Evolutionary conservation across 2,888 invertebrate genomes (phyloP).

Genomic region (Pheosia gnoma): DNA sequence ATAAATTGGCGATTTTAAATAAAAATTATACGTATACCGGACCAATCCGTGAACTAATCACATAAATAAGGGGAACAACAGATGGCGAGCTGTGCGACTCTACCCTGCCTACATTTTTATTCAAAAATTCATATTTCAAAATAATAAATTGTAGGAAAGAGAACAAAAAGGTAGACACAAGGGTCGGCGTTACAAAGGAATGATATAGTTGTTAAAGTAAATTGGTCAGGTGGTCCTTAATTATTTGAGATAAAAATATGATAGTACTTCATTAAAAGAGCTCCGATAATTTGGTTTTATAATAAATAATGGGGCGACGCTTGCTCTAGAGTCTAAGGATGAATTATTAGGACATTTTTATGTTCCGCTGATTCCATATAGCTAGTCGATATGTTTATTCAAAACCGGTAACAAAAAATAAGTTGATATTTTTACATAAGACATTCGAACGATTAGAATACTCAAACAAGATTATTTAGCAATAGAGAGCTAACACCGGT

Average conservation of each 20-base stretch:
- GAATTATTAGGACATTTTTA: conserved; percentile 46
- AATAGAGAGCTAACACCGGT: not conserved
- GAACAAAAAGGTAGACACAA: conserved; percentile 50
- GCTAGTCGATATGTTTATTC: not conserved
- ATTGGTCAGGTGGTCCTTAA: conserved; percentile 73
- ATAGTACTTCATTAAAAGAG: conserved; percentile 73
- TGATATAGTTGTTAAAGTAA: conserved; percentile 68
- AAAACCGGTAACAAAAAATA: not conserved
- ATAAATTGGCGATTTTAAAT: conserved; percentile 77
- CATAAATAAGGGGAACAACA: conserved; percentile 78
- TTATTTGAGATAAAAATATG: conserved; percentile 75
- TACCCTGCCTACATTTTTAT: conserved; percentile 61
- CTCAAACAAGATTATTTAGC: not conserved
- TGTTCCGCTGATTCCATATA: not conserved
- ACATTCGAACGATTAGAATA: not conserved
- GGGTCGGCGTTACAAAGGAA: conserved; percentile 71
- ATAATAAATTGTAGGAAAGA: conserved; percentile 71
- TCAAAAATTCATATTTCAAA: conserved; percentile 67
- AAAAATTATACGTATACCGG: conserved; percentile 63
- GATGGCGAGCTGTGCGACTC: conserved; percentile 64
- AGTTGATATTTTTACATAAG: not conserved
- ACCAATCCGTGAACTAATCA: conserved; percentile 70
- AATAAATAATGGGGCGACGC: conserved; percentile 63
- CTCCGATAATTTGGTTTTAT: conserved; percentile 52
- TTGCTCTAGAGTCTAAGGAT: conserved; percentile 46